A percentile compares a stretch with the other conserved stretches of the same genome.
Evolutionary conservation across 2,888 invertebrate species (phyloP).

Genomic region (Phragmatobia fuliginosa): DNA sequence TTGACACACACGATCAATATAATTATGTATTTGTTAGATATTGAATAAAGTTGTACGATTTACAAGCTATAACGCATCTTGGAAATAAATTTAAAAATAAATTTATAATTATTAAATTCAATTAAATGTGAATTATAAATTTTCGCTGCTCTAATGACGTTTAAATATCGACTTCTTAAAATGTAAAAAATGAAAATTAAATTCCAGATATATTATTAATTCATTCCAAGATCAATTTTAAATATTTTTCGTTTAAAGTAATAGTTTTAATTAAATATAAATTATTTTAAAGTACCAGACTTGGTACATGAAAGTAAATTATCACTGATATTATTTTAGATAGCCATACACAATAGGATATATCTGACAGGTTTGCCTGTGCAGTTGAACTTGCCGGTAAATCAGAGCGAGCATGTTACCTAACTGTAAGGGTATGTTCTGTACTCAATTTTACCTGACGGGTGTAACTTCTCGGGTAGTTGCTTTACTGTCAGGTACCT

Average conservation of each 20-base stretch:
- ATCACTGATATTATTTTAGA: background rate
- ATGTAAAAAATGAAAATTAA: background rate
- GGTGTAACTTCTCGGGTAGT: too few species aligned
- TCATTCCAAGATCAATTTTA: background rate
- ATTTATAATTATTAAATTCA: conserved; percentile 15
- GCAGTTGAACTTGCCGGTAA: too few species aligned
- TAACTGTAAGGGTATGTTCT: too few species aligned
- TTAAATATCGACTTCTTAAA: background rate
- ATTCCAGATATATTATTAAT: background rate
- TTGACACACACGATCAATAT: conserved; percentile 49
- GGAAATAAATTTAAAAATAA: conserved; percentile 25
- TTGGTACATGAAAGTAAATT: background rate
- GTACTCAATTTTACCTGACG: too few species aligned
- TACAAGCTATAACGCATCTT: conserved; percentile 38
- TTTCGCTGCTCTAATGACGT: conserved; percentile 3
- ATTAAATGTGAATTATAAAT: conserved; percentile 28
- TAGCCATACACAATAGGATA: too few species aligned
- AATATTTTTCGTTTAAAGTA: background rate
- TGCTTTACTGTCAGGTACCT: too few species aligned
- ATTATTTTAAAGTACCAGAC: too few species aligned
- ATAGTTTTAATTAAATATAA: too few species aligned
- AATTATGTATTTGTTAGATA: conserved; percentile 39
- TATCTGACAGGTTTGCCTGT: too few species aligned
- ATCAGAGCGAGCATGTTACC: too few species aligned
- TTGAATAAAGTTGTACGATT: conserved; percentile 39